Base-by-base conservation (phyloP, 2,113 vertebrate species). In the Bos taurus region DNA sequence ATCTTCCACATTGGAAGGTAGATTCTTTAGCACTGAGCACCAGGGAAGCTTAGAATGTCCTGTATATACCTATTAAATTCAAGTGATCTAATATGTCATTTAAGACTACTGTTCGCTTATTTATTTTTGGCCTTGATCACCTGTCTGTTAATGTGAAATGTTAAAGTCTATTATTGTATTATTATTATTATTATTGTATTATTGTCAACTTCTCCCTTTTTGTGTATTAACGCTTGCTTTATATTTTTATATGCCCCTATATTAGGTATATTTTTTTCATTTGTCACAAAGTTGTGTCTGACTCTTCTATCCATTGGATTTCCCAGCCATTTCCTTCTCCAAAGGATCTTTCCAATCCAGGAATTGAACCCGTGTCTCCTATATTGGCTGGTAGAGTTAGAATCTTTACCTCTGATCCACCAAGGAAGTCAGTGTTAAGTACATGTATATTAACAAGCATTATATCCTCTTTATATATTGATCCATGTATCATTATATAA, bases 1-100 rank as follows among this genome's bases (percentile, higher is more conserved):
- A 0, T n/a, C 30, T 64, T 16, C 30, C n/a, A 64, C 30, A 9
- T 16, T n/a, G 62, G 15, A 16, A n/a, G 30, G 15, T 64, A 15
- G 62, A 64, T 64, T n/a, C 30, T n/a, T n/a, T n/a, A 64, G 62
- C 62, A 64, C 30, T 64, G 30, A 64, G 15, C 7, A 64, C 30
- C 3, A 64, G 6, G 15, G 62, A 64, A 64, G 62, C 30, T n/a
- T 64, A n/a, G 15, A 64, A 64, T n/a, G 62, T 64, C 62, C 15
- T 64, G 7, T 64, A 17, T n/a, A 74, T 43, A 43, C 43, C 36
- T 74, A 26, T 74, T 25, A 43, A 43, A 40, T 74, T 25, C 36
- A 43, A 26, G 5, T 43, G 36, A 40, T 74, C 6, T 26, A 43
- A 40, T 43, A 40, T 43, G 36, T 1, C 36, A 14, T 26, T 40